Percentiles rank a stretch among this genome's conserved stretches.
These are phyloP conservation scores for human DNA, from an alignment of 2,113 vertebrate species.

Conservation along the genomic window GRCh38 chrX:69276001-69276500, in stretches of 20 bases:
- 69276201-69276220: not conserved
- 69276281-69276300: not conserved
- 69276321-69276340: conserved; percentile 13
- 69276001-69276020: not conserved
- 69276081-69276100: not conserved
- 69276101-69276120: not conserved
- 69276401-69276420: not conserved
- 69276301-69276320: not conserved
- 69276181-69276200: not conserved
- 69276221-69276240: conserved; percentile 6
- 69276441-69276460: conserved; percentile 7
- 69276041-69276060: not conserved
- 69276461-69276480: not conserved
- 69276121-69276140: not conserved
- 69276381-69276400: not conserved
- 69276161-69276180: not conserved
- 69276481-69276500: not conserved
- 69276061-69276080: not conserved
- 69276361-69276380: not conserved
- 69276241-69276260: not conserved
- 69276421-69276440: not conserved
- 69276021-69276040: conserved; percentile 12
- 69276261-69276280: not conserved
- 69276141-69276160: not conserved
- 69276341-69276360: not conserved